Base-by-base conservation (phyloP, 92 coral and sea anemone genomes). In the Palythoa grandiflora region DNA sequence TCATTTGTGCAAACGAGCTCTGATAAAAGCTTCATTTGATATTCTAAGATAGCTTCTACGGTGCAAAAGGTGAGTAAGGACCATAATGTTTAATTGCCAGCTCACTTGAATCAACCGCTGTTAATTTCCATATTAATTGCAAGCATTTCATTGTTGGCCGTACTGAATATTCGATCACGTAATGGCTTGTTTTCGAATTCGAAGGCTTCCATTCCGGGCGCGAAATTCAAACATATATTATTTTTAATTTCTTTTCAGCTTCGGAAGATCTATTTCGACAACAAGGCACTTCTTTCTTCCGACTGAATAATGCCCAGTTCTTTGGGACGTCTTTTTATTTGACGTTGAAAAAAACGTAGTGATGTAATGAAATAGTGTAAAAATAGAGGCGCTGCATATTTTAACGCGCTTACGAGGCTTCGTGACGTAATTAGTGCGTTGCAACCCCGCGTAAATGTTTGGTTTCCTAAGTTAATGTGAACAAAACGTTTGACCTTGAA, bases 231-330 rank as follows among this genome's bases (percentile, higher is more conserved):
- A 73, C 55, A 1, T 73, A 73, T 73, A 73, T 57, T 57, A 57
- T 40, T 73, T 73, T 73, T 14, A 40, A 73, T 73, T 40, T 73
- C 78, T 73, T 73, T 73, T 73, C 53, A 73, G 78, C 55, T 73
- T 73, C 78, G 55, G 78, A 73, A 73, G 55, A 55, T 55, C 78
- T 73, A 73, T 73, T 73, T 73, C 78, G 78, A 73, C 78, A 73
- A 14, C 54, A 73, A 73, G 55, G 53, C 78, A 40, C 55, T 73
- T 40, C 16, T 73, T 73, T 73, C 78, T 19, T 15, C 55, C 78
- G 78, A 72, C 77, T 72, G 77, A 72, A 72, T 72, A 72, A 35
- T 72, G 77, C 77, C 77, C 52, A 38, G 36, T 72, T 57, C 63
- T 57, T 57, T 57, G 63, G 66, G 66, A 14, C 77, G 77, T 73